phyloP scores from a whole-genome alignment of 1,140 invertebrate species.

The Drosophila burlai region DNA sequence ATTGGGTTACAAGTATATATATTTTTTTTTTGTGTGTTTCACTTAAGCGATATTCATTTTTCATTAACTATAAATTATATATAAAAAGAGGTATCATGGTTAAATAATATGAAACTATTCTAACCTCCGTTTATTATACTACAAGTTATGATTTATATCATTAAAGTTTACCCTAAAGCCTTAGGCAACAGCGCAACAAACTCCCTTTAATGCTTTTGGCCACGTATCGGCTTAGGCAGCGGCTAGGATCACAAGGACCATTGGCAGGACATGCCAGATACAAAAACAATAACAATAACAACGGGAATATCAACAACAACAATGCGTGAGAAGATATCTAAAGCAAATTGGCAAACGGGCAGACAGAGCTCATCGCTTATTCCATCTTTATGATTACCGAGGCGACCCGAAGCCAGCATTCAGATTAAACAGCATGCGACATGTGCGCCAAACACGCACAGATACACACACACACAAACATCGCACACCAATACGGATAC shows the following conservation, averaged over 20 bases:
- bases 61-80: neutral
- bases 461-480: conserved; percentile 4
- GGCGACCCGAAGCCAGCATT: conserved; percentile 72
- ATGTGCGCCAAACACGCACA: conserved; percentile 45
- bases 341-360: conserved; percentile 56
- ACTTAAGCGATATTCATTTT: no score
- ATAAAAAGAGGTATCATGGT: neutral
- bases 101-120: neutral
- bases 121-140: neutral
- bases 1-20: no score
- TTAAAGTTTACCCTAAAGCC: neutral
- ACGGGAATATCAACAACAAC: conserved; percentile 13
- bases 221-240: conserved; percentile 7
- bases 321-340: conserved; percentile 42
- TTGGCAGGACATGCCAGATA: conserved; percentile 3
- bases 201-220: neutral
- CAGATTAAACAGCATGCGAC: conserved; percentile 74
- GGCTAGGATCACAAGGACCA: neutral
- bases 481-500: neutral
- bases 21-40: no score
- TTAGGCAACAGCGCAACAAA: neutral
- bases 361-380: conserved; percentile 74
- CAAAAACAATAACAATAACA: conserved; percentile 20
- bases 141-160: neutral
- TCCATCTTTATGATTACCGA: conserved; percentile 79